phyloP scores from a whole-genome alignment of 2,113 vertebrate genomes.

The Corythornis madagascariensis region DNA sequence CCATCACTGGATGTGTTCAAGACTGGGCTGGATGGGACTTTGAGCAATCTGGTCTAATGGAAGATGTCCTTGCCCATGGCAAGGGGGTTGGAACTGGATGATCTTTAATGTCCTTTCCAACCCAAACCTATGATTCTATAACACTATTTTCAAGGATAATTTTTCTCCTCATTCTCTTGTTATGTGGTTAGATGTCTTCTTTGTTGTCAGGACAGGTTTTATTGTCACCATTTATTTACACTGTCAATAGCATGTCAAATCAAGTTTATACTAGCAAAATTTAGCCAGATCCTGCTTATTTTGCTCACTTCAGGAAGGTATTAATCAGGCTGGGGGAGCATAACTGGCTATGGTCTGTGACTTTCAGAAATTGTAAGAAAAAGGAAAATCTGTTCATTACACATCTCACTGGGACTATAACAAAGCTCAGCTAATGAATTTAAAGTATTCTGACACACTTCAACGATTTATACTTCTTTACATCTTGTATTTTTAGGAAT shows the following conservation, averaged over 20 bases:
- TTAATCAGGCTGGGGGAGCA: not conserved
- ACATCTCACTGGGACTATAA: not conserved
- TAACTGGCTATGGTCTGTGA: not conserved
- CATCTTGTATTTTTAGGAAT: not conserved
- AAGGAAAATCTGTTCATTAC: not conserved
- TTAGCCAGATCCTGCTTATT: not conserved
- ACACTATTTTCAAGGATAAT: not conserved
- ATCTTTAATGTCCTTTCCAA: too few species aligned
- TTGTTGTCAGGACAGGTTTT: not conserved
- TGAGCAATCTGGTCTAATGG: too few species aligned
- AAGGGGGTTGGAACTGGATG: too few species aligned
- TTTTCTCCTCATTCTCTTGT: not conserved
- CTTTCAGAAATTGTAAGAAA: not conserved
- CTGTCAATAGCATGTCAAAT: not conserved
- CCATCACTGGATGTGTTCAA: too few species aligned
- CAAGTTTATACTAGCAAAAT: not conserved
- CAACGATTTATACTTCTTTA: not conserved
- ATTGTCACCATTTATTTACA: not conserved
- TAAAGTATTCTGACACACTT: not conserved
- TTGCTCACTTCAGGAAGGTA: not conserved
- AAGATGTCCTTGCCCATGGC: too few species aligned
- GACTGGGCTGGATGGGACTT: too few species aligned
- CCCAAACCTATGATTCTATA: not conserved
- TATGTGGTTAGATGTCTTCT: not conserved
- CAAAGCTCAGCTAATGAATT: not conserved